Evolutionary conservation across 2,113 vertebrate genomes (phyloP).

Genomic region (Erythrolamprus reginae): DNA sequence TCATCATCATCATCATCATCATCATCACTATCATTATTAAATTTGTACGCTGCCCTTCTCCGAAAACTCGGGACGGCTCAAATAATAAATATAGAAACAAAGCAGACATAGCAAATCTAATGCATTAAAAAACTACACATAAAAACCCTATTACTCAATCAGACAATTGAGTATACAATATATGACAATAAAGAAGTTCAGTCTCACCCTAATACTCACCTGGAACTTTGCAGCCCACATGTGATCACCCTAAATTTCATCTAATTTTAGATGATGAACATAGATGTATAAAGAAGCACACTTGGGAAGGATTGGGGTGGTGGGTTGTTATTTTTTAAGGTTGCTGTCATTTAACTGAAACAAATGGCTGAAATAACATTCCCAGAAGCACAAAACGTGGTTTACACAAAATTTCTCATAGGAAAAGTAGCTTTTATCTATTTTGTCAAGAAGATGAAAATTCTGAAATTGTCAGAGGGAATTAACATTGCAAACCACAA

Average conservation of each 20-base stretch:
- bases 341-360: slow-evolving; percentile 7
- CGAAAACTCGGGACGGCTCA: too few relatives aligned
- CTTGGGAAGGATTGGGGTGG: not conserved
- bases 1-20: too few relatives aligned
- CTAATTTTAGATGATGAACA: not conserved
- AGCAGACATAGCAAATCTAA: too few relatives aligned
- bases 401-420: not conserved
- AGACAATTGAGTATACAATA: too few relatives aligned
- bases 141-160: too few relatives aligned
- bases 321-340: not conserved
- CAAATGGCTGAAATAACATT: not conserved
- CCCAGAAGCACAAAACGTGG: not conserved
- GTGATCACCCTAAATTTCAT: not conserved
- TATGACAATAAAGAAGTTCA: not conserved
- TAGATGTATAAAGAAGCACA: not conserved
- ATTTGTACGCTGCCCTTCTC: too few relatives aligned
- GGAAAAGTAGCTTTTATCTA: slow-evolving; percentile 14
- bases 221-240: not conserved
- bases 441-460: not conserved
- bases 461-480: not conserved
- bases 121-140: too few relatives aligned
- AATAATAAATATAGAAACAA: too few relatives aligned
- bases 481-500: slow-evolving; percentile 4
- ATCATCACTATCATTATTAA: too few relatives aligned
- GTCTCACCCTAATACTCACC: not conserved